These are phyloP conservation scores for Pongo abelii DNA, from an alignment of 2,113 vertebrate species.

Conservation along the genomic window DNA sequence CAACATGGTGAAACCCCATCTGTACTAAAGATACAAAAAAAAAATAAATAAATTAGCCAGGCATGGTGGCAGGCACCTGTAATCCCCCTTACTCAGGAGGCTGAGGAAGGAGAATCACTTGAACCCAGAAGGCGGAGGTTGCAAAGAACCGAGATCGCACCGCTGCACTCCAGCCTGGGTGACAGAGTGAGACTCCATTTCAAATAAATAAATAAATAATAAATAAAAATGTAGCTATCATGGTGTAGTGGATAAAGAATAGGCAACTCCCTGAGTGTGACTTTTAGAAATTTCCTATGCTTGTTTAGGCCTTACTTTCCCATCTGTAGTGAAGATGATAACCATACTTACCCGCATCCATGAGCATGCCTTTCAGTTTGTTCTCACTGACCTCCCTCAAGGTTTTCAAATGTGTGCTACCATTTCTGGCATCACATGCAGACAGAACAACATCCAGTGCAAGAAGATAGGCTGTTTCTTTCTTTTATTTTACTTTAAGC, in stretches of 20 bases:
- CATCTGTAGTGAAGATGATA: not conserved
- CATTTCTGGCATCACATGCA: not conserved
- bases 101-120: not conserved
- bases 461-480: not conserved
- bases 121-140: not conserved
- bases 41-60: not conserved
- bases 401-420: not conserved
- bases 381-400: not conserved
- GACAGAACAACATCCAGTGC: not conserved
- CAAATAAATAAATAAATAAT: too few relatives aligned
- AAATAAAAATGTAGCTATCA: not conserved
- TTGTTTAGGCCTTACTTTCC: not conserved
- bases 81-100: not conserved
- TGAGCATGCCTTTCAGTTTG: not conserved
- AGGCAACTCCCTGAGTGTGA: not conserved
- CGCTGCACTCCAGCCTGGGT: not conserved
- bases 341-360: accelerated
- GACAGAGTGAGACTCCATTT: not conserved
- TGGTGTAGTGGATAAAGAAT: not conserved
- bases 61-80: not conserved
- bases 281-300: not conserved
- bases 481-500: not conserved
- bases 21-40: not conserved
- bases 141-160: not conserved
- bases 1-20: not conserved